Evolutionary conservation across 2,888 invertebrate species (phyloP), one percentile per base, ranked within the genome.

Genomic region (Cataglyphis altisquamis): DNA sequence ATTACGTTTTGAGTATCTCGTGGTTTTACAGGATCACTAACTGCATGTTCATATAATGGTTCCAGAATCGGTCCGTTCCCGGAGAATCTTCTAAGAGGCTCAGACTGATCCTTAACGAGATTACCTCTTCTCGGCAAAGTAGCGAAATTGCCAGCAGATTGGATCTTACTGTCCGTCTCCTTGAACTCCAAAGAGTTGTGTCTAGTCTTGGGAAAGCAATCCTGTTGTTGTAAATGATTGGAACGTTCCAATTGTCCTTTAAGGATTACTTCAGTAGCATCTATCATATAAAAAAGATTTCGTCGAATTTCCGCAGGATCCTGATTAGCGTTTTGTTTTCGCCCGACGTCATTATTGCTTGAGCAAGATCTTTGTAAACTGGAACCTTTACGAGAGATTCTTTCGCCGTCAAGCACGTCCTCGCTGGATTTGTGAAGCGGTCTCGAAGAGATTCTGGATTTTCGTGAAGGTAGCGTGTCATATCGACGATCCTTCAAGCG

Each of bases 41-140:
- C 95, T n/a, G 94, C 94, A 87, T 94, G 94, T 88, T 95, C 95
- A 91, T 95, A 95, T 48, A 95, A 92, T n/a, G 95, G 95, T 87
- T 95, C 95, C 83, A 95, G 92, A 36, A 90, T 88, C 9, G 92
- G 92, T 64, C 91, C 91, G 55, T 91, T 94, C 15, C 94, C 94
- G 18, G 94, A 94, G 36, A 93, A 88, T 63, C 94, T 90, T 85
- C 91, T 92, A 9, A 91, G 89, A 70, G 90, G 88, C 80, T 92
- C 92, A 73, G 86, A 87, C 64, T 91, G 90, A 81, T 93, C 91
- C 86, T 92, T 93, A 5, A 74, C 21, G 75, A 88, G 87, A 78
- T 90, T 92, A 9, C 89, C 91, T 32, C 93, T 85, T 75, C 94
- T 88, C 2, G 94, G 94, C 81, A 94, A 75, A 52, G 94, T 94